Percentiles rank a stretch among this genome's conserved stretches.
Conservation (phyloP, 2,797 vertebrate genomes). For the Eleutherodactylus coqui region DNA sequence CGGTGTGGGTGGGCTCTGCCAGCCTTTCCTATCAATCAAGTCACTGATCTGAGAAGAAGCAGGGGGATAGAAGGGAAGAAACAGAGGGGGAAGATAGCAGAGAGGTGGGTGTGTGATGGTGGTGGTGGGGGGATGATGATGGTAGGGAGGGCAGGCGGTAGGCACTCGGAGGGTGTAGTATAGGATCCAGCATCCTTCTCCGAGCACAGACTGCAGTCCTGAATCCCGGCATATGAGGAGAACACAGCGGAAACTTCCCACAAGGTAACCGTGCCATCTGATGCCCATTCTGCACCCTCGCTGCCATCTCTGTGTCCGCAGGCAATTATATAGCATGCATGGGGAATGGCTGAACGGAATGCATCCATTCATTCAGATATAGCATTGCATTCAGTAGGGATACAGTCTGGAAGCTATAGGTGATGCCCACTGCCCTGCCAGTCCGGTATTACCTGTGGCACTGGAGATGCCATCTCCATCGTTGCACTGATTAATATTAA, state of each 20-base stretch:
- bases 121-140: conserved; percentile 10
- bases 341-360: not conserved
- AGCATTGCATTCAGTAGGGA: too few species aligned
- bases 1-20: conserved; percentile 73
- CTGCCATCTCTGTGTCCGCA: not conserved
- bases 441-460: not conserved
- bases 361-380: too few species aligned
- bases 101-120: conserved; percentile 38
- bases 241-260: not conserved
- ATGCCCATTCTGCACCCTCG: not conserved
- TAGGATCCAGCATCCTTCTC: conserved; percentile 59
- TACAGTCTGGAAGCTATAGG: too few species aligned
- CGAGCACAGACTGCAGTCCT: conserved; percentile 51
- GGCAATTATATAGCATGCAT: not conserved
- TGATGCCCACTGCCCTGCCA: not conserved
- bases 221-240: conserved; percentile 26
- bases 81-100: conserved; percentile 33
- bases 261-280: conserved; percentile 21
- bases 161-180: conserved; percentile 46
- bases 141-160: conserved; percentile 61
- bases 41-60: conserved; percentile 70
- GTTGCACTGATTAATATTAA: too few species aligned
- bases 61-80: conserved; percentile 41
- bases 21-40: conserved; percentile 74
- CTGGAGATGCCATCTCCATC: too few species aligned